These are phyloP conservation scores for Formicarius rufipectus DNA, from an alignment of 2,113 vertebrate species.

Conservation along the genomic window DNA sequence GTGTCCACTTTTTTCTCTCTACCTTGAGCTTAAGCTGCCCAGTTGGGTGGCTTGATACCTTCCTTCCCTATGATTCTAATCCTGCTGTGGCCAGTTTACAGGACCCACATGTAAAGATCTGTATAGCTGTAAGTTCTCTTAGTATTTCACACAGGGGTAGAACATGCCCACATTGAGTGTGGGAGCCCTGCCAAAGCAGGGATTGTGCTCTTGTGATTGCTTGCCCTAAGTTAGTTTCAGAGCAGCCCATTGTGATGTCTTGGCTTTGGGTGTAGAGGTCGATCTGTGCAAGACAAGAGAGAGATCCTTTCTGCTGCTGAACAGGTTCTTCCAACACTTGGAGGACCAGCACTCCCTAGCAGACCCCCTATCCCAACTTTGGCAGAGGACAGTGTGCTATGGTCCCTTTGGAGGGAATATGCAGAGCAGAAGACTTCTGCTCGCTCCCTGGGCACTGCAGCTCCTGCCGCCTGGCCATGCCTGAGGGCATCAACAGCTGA, in stretches of 20 bases:
- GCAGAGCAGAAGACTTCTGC: background rate
- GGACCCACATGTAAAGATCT: background rate
- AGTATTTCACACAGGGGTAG: background rate
- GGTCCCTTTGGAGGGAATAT: background rate
- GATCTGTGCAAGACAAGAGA: background rate
- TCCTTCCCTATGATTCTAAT: background rate
- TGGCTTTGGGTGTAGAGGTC: background rate
- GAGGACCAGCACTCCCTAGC: background rate
- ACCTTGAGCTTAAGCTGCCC: background rate
- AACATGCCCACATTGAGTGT: rapidly evolving
- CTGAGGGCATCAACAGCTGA: background rate
- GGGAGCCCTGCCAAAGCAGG: background rate
- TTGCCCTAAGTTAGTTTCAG: background rate
- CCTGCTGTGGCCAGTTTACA: background rate
- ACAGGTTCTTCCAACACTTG: rapidly evolving
- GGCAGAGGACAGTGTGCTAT: background rate
- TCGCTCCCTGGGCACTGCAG: background rate
- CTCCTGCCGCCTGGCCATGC: background rate
- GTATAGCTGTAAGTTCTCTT: background rate
- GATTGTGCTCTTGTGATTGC: background rate
- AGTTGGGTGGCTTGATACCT: background rate
- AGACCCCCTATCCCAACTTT: background rate
- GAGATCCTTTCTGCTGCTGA: background rate
- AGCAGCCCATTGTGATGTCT: background rate
- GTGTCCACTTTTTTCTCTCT: background rate